phyloP scores from a whole-genome alignment of 2,888 invertebrate genomes.

The Oscheius sp. region DNA sequence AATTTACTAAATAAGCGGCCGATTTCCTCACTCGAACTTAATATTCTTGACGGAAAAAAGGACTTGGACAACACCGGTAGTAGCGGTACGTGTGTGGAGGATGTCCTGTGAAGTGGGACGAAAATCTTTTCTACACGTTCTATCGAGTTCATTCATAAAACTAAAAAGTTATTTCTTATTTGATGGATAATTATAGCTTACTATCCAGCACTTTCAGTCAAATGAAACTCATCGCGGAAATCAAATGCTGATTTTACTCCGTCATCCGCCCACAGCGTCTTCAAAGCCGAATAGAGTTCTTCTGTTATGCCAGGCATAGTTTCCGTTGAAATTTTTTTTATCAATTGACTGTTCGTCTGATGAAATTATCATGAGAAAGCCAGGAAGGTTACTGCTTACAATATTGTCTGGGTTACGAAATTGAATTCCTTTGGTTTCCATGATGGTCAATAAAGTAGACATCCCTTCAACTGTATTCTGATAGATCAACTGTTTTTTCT shows the following conservation, averaged over 20 bases:
- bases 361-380: no score
- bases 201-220: slow-evolving; percentile 55
- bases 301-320: slow-evolving; percentile 39
- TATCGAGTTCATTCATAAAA: slow-evolving; percentile 65
- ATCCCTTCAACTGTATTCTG: slow-evolving; percentile 36
- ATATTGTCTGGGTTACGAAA: slow-evolving; percentile 4
- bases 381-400: not conserved
- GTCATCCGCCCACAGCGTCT: slow-evolving; percentile 49
- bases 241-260: slow-evolving; percentile 42
- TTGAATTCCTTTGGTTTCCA: slow-evolving; percentile 23
- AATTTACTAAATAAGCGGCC: no score
- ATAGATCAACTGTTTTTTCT: slow-evolving; percentile 51
- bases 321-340: slow-evolving; percentile 44
- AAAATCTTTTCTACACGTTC: slow-evolving; percentile 54
- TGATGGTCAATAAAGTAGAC: not conserved
- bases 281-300: slow-evolving; percentile 36
- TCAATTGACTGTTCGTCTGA: slow-evolving; percentile 21
- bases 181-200: slow-evolving; percentile 32
- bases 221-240: slow-evolving; percentile 42
- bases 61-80: slow-evolving; percentile 62
- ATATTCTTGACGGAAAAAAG: slow-evolving; percentile 53
- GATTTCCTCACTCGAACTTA: slow-evolving; percentile 30
- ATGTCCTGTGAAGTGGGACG: slow-evolving; percentile 61
- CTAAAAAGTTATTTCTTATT: slow-evolving; percentile 42
- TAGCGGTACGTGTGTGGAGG: slow-evolving; percentile 63